phyloP scores from a whole-genome alignment of 2,888 invertebrate species.

The Heliconius hortense region DNA sequence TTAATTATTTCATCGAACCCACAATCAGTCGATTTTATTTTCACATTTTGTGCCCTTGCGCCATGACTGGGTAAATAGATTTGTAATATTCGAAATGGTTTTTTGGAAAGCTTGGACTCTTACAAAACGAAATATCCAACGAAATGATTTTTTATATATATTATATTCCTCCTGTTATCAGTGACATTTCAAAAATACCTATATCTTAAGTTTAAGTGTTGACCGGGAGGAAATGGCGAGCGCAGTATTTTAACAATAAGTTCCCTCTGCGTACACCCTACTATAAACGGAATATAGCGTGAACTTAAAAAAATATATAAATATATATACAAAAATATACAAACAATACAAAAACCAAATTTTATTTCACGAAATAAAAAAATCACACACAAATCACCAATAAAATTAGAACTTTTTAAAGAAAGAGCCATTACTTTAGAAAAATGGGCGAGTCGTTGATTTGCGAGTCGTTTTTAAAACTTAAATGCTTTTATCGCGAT shows the following conservation, averaged over 20 bases:
- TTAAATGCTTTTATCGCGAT: slow-evolving; percentile 14
- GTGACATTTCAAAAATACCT: too few relatives aligned
- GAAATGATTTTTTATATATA: too few relatives aligned
- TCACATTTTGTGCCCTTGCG: too few relatives aligned
- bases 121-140: too few relatives aligned
- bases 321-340: too few relatives aligned
- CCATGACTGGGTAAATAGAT: too few relatives aligned
- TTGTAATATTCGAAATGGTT: too few relatives aligned
- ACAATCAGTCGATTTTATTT: too few relatives aligned
- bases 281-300: background rate
- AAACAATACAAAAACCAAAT: background rate
- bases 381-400: background rate
- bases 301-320: background rate
- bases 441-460: slow-evolving; percentile 13
- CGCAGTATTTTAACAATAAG: too few relatives aligned
- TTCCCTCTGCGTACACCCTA: background rate
- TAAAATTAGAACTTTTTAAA: slow-evolving; percentile 14
- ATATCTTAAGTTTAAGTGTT: background rate
- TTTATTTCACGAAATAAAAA: background rate
- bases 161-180: too few relatives aligned
- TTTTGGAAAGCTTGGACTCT: too few relatives aligned
- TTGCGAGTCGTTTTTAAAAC: slow-evolving; percentile 20
- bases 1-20: too few relatives aligned
- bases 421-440: slow-evolving; percentile 5
- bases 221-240: background rate